These are phyloP conservation scores for Ridgeia piscesae DNA, from an alignment of 1,140 invertebrate genomes.

Conservation along the genomic window DNA sequence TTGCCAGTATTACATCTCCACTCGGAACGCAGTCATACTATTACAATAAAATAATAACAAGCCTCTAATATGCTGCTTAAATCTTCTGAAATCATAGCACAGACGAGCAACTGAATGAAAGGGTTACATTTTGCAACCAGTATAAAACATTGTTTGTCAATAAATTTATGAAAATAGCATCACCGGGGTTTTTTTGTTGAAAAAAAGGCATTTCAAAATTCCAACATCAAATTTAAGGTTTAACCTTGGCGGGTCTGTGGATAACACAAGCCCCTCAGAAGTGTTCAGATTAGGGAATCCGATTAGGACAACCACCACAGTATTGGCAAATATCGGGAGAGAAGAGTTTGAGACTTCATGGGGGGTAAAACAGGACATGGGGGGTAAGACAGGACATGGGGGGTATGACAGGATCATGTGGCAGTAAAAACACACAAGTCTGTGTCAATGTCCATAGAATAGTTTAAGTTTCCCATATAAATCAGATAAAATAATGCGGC, in stretches of 20 bases:
- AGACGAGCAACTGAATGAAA: no score
- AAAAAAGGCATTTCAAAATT: no score
- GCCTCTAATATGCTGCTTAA: no score
- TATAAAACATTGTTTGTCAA: no score
- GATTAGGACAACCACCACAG: neutral
- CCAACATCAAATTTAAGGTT: neutral
- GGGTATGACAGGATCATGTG: neutral
- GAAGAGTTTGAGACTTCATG: neutral
- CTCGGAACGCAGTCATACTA: neutral
- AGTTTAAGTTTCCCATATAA: neutral
- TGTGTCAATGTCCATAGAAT: neutral
- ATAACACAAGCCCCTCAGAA: neutral
- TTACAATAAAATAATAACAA: no score
- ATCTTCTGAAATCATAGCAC: no score
- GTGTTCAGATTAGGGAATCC: neutral
- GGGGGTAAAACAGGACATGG: no score
- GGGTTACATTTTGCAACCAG: no score
- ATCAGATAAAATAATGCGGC: neutral
- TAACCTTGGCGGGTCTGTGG: neutral
- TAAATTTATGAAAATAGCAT: no score
- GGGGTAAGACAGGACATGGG: no score
- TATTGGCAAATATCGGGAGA: neutral
- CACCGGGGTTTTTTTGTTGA: no score
- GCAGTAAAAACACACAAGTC: neutral
- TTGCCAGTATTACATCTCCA: neutral